Evolutionary conservation across 2,797 vertebrate species (phyloP), one percentile per base, ranked within the genome.

Genomic region (Chaetodon trifasciatus): DNA sequence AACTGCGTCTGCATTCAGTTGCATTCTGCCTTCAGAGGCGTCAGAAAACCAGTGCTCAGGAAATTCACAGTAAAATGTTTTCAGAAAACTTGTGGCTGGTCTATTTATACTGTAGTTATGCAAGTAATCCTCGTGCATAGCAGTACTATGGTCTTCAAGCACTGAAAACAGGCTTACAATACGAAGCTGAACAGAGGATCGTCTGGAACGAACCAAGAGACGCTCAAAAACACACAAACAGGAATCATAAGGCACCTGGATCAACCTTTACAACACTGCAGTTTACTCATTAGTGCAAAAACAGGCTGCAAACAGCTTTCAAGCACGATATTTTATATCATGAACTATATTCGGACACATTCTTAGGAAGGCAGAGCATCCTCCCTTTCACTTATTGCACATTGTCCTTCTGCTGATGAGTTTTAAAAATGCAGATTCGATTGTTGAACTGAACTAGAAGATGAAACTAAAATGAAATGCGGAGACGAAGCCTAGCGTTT

Each of bases 171-270:
- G 60, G 60, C 32, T 44, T 9, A 70, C 9, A 47, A 52, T 16
- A 50, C 23, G 58, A 71, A 79, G 73, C 50, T 61, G 35, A 72
- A 71, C 17, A 53, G 39, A 61, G 11, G 15, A 73, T 35, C 10
- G 5, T 42, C 56, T 3, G 32, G 37, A 50, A 60, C 21, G 44
- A 67, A 62, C 16, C 16, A 61, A 78, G 55, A 56, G 19, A 70
- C 1, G 28, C 19, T 74, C 49, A 58, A 4, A 77, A 55, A 72
- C 23, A 57, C 78, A 77, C 35, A 37, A 28, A 78, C 63, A 69
- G 61, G 61, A 79, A 83, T 87, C 83, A 67, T 79, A 88, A 94
- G 90, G 90, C 92, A 90, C 87, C 70, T 77, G 70, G 16, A 39
- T 53, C 76, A 35, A 61, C 62, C 58, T 70, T 52, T 11, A 72